Percentiles rank a stretch among this genome's conserved stretches.
phyloP scores from a whole-genome alignment of 2,888 invertebrate species.

The Melinopterus prodromus region DNA sequence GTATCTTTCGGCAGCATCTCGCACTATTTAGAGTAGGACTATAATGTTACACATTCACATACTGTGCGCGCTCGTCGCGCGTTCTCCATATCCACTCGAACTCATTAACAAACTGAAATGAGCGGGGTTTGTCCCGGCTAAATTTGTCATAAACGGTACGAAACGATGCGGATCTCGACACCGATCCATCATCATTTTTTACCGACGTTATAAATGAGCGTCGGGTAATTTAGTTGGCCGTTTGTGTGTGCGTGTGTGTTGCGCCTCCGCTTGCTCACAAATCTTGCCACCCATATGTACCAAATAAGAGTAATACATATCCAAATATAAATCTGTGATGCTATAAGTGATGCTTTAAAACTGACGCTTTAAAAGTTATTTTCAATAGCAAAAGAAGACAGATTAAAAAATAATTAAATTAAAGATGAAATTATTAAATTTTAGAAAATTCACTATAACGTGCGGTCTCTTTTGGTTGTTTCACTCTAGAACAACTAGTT shows the following conservation, averaged over 20 bases:
- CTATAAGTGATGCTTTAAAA: too few species aligned
- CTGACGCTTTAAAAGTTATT: too few species aligned
- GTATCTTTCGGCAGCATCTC: conserved; percentile 14
- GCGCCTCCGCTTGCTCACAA: not conserved
- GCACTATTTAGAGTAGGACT: conserved; percentile 22
- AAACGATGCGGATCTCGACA: conserved; percentile 41
- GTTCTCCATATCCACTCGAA: conserved; percentile 29
- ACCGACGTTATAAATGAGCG: conserved; percentile 4
- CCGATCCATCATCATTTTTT: conserved; percentile 32
- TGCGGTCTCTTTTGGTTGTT: too few species aligned
- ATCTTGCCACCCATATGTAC: not conserved
- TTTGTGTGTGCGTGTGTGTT: not conserved
- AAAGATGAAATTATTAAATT: too few species aligned
- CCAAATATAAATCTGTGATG: too few species aligned
- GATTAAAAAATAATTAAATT: too few species aligned
- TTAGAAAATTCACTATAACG: too few species aligned
- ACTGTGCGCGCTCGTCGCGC: conserved; percentile 6
- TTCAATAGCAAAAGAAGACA: too few species aligned
- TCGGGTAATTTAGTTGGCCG: not conserved
- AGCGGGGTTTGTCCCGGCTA: conserved; percentile 51
- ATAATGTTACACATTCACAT: conserved; percentile 17
- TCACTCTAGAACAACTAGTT: too few species aligned
- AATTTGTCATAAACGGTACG: conserved; percentile 52
- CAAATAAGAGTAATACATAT: too few species aligned
- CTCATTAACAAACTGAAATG: conserved; percentile 47